Conservation (phyloP, 2,797 vertebrate species). For the Rhyacichthys aspro region DNA sequence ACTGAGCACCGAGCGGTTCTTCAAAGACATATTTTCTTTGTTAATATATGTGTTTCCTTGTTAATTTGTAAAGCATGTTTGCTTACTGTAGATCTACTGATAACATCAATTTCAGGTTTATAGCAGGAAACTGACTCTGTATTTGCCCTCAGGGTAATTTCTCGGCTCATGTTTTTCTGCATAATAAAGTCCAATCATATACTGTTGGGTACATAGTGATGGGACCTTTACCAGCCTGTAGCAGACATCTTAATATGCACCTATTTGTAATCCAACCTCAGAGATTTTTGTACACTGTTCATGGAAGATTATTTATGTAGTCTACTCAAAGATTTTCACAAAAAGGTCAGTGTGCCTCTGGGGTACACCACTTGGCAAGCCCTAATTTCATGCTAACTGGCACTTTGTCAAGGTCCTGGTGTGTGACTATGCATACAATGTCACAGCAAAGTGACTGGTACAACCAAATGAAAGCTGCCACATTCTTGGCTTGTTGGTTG, state of each 20-base stretch:
- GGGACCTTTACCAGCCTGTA: no score
- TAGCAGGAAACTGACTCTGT: not conserved
- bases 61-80: not conserved
- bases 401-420: conserved; percentile 25
- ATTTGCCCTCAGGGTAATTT: not conserved
- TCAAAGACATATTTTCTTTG: not conserved
- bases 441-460: not conserved
- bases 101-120: conserved; percentile 6
- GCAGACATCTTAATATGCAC: not conserved
- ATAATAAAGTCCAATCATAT: not conserved
- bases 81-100: not conserved
- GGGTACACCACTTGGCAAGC: conserved; percentile 28
- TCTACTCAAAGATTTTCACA: conserved; percentile 21
- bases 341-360: conserved; percentile 42
- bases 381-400: conserved; percentile 27
- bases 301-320: conserved; percentile 11
- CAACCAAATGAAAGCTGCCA: not conserved
- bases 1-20: not conserved
- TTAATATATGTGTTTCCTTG: no score
- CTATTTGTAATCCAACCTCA: not conserved
- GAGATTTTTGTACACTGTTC: not conserved
- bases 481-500: not conserved
- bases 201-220: no score
- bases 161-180: not conserved
- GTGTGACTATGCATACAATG: conserved; percentile 5